Conservation (phyloP, 2,113 vertebrate species). For the Perca fluviatilis region DNA sequence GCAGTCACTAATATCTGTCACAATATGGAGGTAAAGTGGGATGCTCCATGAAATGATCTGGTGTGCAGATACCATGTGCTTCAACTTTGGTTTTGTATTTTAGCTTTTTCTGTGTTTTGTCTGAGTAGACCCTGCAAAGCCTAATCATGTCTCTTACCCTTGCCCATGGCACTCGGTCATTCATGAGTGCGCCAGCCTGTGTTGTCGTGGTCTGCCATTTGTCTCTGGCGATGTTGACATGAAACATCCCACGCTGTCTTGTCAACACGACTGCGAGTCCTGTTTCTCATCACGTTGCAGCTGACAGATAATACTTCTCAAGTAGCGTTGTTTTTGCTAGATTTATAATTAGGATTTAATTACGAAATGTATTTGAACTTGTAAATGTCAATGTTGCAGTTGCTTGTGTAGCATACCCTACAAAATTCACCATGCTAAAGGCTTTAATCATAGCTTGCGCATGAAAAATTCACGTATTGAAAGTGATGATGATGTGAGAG, state of each 20-base stretch:
- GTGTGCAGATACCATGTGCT: background rate
- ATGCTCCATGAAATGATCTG: background rate
- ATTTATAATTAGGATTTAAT: conserved; percentile 21
- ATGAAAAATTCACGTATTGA: background rate
- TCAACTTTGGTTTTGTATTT: background rate
- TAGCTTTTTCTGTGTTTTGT: conserved; percentile 8
- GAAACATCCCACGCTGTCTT: conserved; percentile 45
- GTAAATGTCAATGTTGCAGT: background rate
- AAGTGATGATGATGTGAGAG: background rate
- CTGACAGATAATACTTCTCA: conserved; percentile 24
- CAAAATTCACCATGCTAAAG: background rate
- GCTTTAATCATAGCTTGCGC: background rate
- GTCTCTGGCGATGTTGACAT: conserved; percentile 45
- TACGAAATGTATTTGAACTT: conserved; percentile 6
- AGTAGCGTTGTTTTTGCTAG: conserved; percentile 6
- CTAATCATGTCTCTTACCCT: conserved; percentile 31
- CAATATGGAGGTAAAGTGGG: background rate
- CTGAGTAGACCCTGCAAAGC: conserved; percentile 30
- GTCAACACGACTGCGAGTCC: conserved; percentile 33
- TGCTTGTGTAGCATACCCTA: background rate
- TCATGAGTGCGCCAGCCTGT: conserved; percentile 59
- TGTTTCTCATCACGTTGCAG: conserved; percentile 2
- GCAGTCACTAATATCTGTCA: background rate
- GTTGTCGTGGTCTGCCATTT: conserved; percentile 53
- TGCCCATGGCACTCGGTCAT: conserved; percentile 40